Conservation (phyloP, 2,888 invertebrate genomes). For the Lasioglossum morio region DNA sequence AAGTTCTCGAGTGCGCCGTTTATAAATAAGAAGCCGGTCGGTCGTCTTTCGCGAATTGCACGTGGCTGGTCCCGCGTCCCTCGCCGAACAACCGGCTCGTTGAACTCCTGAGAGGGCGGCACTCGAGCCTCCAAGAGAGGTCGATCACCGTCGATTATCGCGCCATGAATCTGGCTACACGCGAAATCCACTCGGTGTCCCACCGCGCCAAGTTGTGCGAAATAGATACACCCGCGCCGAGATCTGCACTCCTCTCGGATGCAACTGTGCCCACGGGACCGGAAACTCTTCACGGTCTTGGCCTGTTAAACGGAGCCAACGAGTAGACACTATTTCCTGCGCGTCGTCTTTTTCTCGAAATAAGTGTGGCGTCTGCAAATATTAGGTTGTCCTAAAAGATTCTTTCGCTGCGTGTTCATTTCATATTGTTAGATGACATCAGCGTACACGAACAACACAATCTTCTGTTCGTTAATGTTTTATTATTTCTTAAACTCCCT, state of each 20-base stretch:
- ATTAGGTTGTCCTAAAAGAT: no score
- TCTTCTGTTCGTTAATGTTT: no score
- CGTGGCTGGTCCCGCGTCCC: slow-evolving; percentile 68
- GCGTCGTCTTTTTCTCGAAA: neutral
- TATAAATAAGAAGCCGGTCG: slow-evolving; percentile 70
- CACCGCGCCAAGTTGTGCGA: slow-evolving; percentile 16
- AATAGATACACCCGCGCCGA: neutral
- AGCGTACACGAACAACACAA: no score
- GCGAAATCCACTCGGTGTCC: slow-evolving; percentile 68
- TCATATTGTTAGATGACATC: no score
- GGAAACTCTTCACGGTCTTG: neutral
- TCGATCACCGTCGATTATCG: slow-evolving; percentile 75
- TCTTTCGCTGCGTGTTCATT: no score
- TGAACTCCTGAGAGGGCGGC: slow-evolving; percentile 73
- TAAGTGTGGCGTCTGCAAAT: no score
- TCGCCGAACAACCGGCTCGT: slow-evolving; percentile 73
- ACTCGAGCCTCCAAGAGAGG: slow-evolving; percentile 71
- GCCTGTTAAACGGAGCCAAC: neutral
- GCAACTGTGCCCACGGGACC: neutral
- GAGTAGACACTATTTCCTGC: neutral
- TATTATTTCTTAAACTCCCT: no score
- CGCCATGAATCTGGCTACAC: slow-evolving; percentile 64
- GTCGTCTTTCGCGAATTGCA: slow-evolving; percentile 72
- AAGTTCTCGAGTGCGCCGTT: slow-evolving; percentile 67
- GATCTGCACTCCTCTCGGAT: neutral